A percentile compares a stretch with the other conserved stretches of the same genome.
These are phyloP conservation scores for Rutpela maculata DNA, from an alignment of 2,888 invertebrate species.

Conservation along the genomic window DNA sequence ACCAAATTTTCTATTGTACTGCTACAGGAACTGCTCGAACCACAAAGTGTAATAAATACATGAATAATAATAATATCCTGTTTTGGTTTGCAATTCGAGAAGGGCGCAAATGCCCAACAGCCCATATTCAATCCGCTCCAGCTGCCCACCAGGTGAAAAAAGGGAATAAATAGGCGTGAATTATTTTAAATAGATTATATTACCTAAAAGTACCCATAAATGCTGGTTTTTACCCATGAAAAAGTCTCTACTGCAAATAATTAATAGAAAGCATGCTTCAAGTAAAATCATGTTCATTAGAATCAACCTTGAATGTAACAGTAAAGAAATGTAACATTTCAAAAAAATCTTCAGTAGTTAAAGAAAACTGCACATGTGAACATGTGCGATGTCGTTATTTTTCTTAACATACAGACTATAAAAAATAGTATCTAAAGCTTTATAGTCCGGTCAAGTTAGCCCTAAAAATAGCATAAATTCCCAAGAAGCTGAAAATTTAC, in stretches of 20 bases:
- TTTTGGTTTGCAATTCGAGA: conserved; percentile 11
- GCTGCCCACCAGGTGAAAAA: conserved; percentile 36
- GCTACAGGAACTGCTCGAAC: not conserved
- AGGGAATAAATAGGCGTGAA: not conserved
- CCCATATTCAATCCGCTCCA: conserved; percentile 17
- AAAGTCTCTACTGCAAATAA: not conserved
- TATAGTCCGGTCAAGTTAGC: no score
- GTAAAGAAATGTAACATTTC: no score
- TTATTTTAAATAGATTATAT: conserved; percentile 8
- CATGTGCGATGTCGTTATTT: no score
- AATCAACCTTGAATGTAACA: no score
- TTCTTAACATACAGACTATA: no score
- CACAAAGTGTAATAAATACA: conserved; percentile 7
- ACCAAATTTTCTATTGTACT: not conserved
- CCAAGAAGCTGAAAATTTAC: no score
- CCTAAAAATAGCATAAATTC: no score
- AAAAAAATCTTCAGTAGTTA: no score
- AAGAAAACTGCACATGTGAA: no score
- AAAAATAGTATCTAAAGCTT: no score
- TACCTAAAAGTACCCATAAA: conserved; percentile 7
- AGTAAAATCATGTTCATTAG: not conserved
- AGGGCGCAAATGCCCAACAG: conserved; percentile 4
- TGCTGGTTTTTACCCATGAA: not conserved
- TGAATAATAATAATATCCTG: conserved; percentile 29
- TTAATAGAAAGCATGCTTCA: not conserved